Percentiles rank a stretch among this genome's conserved stretches.
phyloP scores from a whole-genome alignment of 2,888 invertebrate genomes.

The Therioaphis trifolii region DNA sequence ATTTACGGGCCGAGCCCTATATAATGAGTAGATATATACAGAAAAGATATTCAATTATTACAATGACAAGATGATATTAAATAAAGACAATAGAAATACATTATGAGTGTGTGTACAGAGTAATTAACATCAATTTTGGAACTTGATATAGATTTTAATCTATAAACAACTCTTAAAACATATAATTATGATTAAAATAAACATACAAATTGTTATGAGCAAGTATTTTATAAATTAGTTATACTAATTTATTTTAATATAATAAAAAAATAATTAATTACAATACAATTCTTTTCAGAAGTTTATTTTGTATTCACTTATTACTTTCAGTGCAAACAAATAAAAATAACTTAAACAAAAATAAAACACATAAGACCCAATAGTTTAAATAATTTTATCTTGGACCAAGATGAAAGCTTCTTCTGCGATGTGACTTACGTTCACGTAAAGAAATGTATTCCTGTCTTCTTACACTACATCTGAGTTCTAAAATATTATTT shows the following conservation, averaged over 20 bases:
- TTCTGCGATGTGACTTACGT: constrained; percentile 75
- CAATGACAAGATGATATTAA: too few relatives aligned
- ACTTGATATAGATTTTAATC: not conserved
- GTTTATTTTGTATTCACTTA: not conserved
- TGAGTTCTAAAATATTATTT: constrained; percentile 85
- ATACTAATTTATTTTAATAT: constrained; percentile 25
- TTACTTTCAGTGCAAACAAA: constrained; percentile 16
- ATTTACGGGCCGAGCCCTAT: too few relatives aligned
- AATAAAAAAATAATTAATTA: constrained; percentile 47
- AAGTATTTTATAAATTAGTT: not conserved
- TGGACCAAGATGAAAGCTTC: constrained; percentile 66
- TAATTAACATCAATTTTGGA: constrained; percentile 25
- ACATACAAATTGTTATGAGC: not conserved
- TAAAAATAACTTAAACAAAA: not conserved
- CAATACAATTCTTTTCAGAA: not conserved
- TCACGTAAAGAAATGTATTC: constrained; percentile 84
- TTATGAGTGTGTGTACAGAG: too few relatives aligned
- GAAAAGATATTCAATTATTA: too few relatives aligned
- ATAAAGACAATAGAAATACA: too few relatives aligned
- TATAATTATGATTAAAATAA: constrained; percentile 28
- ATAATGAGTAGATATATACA: too few relatives aligned
- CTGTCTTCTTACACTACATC: constrained; percentile 81
- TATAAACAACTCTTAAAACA: constrained; percentile 46
- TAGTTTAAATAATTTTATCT: constrained; percentile 27
- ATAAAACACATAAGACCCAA: constrained; percentile 2